Evolutionary conservation across 2,888 invertebrate genomes (phyloP), one percentile per base, ranked within the genome.

Genomic region (Rapana venosa): DNA sequence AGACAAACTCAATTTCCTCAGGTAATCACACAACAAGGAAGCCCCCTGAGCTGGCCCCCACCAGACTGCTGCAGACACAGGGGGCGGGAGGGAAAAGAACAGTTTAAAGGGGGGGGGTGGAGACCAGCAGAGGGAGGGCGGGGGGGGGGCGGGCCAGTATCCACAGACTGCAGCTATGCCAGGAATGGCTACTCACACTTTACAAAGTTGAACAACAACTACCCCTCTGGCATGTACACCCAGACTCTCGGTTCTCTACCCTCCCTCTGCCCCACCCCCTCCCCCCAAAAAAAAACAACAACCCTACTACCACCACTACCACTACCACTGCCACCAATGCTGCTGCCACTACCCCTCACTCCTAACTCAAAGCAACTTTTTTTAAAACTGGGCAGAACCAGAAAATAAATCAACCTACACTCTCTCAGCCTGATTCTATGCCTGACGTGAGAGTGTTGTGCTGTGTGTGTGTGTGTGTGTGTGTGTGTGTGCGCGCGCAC

Each of bases 141-240:
- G 32, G 32, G 77, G 30, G 32, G 32, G 13, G 32, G 32, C 4
- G 77, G 32, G 32, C 32, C 32, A 26, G 20, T 36, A 36, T 36
- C 6, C 5, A 36, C 81, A 83, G 81, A 47, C 81, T 83, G 81
- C 77, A 1, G 77, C 81, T 83, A 83, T 83, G 81, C 47, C 81
- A 26, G 81, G 81, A 83, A 83, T 83, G 81, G 81, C 81, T 47
- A 47, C 36, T 83, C 81, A 83, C 81, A 83, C 81, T 83, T 83
- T 83, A 83, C 47, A 30, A 36, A 83, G 81, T 83, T 83, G 81
- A 83, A 83, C 81, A 83, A 83, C 81, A 47, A 47, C 36, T 47
- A 83, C 81, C 81, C 11, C 81, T 36, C 36, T 83, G 81, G 47
- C 81, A 79, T 79, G 77, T 32, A 79, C 77, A 15, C 77, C 30